Conservation (phyloP, 1,140 invertebrate genomes). For the Popillia japonica region DNA sequence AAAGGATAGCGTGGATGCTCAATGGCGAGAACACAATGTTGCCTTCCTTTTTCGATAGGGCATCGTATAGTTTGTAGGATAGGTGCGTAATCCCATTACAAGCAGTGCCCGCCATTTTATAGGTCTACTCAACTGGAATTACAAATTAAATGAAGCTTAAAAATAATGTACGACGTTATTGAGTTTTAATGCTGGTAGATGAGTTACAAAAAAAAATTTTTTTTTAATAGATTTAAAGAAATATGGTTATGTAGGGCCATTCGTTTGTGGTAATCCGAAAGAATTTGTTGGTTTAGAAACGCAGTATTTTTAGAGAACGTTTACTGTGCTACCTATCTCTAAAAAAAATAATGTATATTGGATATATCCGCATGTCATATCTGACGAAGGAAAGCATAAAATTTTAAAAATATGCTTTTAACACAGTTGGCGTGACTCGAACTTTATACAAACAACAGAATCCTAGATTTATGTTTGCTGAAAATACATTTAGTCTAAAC, state of each 20-base stretch:
- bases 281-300: no score
- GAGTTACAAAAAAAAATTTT: neutral
- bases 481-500: neutral
- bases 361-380: constrained; percentile 2
- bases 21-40: constrained; percentile 63
- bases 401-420: constrained; percentile 12
- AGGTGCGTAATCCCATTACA: constrained; percentile 45
- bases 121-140: neutral
- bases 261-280: no score
- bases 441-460: neutral
- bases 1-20: constrained; percentile 61
- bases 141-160: neutral
- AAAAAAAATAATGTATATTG: neutral
- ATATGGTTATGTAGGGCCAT: no score
- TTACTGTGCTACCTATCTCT: neutral
- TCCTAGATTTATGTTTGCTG: neutral
- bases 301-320: neutral
- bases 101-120: neutral
- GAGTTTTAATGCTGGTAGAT: no score
- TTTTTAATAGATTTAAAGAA: neutral
- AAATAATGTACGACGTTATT: no score
- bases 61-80: constrained; percentile 48
- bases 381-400: constrained; percentile 3
- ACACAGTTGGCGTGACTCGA: constrained; percentile 4
- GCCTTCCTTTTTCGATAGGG: constrained; percentile 44